Conservation (phyloP, 2,113 vertebrate species). For the Mobula birostris region DNA sequence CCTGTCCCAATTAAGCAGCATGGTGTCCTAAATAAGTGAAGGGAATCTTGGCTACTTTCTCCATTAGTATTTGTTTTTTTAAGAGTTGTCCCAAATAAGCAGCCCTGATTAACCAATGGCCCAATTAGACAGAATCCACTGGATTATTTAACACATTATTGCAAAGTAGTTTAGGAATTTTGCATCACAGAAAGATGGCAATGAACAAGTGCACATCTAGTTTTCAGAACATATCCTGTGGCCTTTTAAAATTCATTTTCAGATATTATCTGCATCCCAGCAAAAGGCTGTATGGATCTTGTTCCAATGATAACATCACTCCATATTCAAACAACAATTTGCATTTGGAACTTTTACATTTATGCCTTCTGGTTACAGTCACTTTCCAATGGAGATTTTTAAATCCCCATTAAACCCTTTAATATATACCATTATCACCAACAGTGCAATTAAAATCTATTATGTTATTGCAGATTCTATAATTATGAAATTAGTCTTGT, state of each 20-base stretch:
- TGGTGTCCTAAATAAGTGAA: too few species aligned
- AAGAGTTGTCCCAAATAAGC: too few species aligned
- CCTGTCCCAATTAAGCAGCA: too few species aligned
- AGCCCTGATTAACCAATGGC: too few species aligned
- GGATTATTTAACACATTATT: background rate
- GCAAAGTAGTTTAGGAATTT: background rate
- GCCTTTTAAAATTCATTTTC: background rate
- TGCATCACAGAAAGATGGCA: background rate
- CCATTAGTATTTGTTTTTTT: too few species aligned
- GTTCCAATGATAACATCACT: background rate
- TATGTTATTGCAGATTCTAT: too few species aligned
- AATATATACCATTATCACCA: background rate
- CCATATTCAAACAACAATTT: background rate
- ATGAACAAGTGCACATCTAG: background rate
- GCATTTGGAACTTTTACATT: background rate
- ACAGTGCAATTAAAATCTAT: background rate
- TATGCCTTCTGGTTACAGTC: background rate
- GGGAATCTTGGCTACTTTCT: too few species aligned
- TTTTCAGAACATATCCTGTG: background rate
- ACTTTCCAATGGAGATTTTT: background rate
- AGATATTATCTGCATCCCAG: background rate
- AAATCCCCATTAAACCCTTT: background rate
- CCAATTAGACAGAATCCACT: too few species aligned
- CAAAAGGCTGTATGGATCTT: background rate
- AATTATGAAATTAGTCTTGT: too few species aligned